These are phyloP conservation scores for Drosophila nannoptera DNA, from an alignment of 1,140 invertebrate species.

Conservation along the genomic window DNA sequence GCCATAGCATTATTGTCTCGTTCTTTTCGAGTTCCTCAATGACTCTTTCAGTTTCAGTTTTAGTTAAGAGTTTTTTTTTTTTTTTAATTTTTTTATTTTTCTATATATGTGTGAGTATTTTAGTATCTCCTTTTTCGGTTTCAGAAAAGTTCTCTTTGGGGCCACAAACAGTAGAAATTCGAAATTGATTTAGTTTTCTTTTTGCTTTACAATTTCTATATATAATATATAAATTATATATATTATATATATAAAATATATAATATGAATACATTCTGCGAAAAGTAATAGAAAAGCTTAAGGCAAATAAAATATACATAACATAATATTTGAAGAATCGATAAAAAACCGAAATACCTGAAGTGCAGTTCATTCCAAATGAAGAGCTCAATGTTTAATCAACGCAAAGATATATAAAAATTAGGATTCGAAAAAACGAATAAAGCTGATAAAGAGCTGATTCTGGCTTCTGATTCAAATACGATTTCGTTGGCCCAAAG, in stretches of 20 bases:
- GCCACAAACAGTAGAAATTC: constrained; percentile 81
- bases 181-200: constrained; percentile 55
- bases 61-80: constrained; percentile 4
- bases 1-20: constrained; percentile 44
- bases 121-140: constrained; percentile 76
- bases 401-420: constrained; percentile 27
- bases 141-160: constrained; percentile 85
- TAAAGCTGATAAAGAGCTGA: constrained; percentile 17
- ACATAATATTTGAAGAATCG: constrained; percentile 33
- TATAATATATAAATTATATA: constrained; percentile 46
- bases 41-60: constrained; percentile 30
- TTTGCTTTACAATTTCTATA: constrained; percentile 43
- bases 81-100: not conserved
- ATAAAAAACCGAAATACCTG: constrained; percentile 46
- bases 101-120: constrained; percentile 3
- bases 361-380: constrained; percentile 68
- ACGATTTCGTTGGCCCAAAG: constrained; percentile 75
- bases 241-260: no score
- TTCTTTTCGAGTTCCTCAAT: constrained; percentile 40
- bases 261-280: constrained; percentile 69
- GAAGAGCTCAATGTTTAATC: constrained; percentile 29
- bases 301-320: constrained; percentile 36
- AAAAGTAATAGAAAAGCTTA: constrained; percentile 14
- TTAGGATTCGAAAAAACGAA: constrained; percentile 21
- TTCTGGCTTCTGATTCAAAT: constrained; percentile 47